phyloP scores from a whole-genome alignment of 2,113 vertebrate genomes.

The Choloepus hoffmanni region DNA sequence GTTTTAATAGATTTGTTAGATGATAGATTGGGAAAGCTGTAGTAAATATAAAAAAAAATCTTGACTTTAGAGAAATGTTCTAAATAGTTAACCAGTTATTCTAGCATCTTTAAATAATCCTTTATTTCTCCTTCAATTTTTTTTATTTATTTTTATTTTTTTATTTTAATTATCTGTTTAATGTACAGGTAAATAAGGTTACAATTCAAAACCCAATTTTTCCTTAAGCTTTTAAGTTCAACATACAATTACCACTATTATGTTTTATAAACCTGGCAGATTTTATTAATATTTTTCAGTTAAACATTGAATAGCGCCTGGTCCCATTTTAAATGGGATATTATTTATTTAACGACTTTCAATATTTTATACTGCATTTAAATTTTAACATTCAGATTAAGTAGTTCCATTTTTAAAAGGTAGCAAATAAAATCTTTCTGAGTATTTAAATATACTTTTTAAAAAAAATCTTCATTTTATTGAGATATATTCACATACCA shows the following conservation, averaged over 20 bases:
- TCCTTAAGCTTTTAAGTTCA: background rate
- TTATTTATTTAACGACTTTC: background rate
- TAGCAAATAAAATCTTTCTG: background rate
- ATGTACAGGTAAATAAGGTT: background rate
- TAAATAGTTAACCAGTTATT: background rate
- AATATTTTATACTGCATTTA: background rate
- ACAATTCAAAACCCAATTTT: background rate
- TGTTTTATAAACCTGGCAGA: background rate
- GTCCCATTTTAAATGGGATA: background rate
- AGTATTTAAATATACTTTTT: background rate
- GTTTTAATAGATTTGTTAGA: constrained; percentile 21
- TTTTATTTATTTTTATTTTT: background rate
- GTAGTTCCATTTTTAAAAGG: background rate
- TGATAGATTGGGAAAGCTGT: background rate
- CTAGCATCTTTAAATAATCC: background rate
- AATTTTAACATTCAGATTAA: background rate
- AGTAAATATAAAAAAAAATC: background rate
- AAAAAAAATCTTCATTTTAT: too few species aligned
- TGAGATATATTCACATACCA: too few species aligned
- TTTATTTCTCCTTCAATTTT: background rate
- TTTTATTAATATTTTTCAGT: background rate
- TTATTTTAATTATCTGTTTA: background rate
- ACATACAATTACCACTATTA: background rate
- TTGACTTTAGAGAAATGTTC: constrained; percentile 43
- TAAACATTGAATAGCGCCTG: background rate